Evolutionary conservation across 2,113 vertebrate genomes (phyloP), one percentile per base, ranked within the genome.

Genomic region (Tympanuchus pallidicinctus): DNA sequence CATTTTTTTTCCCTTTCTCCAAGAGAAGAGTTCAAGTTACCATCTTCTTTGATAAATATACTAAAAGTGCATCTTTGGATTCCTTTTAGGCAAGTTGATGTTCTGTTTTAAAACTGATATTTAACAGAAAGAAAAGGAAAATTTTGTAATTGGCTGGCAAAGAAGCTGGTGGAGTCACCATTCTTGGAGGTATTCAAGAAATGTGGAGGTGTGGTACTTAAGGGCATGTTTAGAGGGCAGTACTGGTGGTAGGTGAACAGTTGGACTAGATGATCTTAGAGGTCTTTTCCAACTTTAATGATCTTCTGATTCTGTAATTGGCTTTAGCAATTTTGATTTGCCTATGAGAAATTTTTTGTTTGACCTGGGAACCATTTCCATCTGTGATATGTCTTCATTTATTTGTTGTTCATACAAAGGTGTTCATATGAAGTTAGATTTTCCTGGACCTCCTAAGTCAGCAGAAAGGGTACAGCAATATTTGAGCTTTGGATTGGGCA

Each of bases 1-100:
- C 27, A 65, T 83, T 88, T 70, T 88, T 88, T 60, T 71, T 77
- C 13, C 63, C n/a, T 59, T 90, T 57, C 65, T 88, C 63, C 77
- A 80, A 80, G 89, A 93, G 86, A 2, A 60, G 80, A 93, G 87
- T 92, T 86, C 86, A 94, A 88, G 89, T 88, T 54, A 76, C 54
- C 60, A 12, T 67, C 47, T 78, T 72, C 94, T 74, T 42, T 73
- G 34, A 47, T 32, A 40, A 57, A 4, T 1, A 20, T 20, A 38
- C 67, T 82, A 70, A 56, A 59, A 91, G 66, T 52, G 8, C 38
- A 12, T 60, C 40, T 11, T 40, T 82, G 38, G 12, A 24, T 28
- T 93, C 16, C 0, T 13, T 40, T 21, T 50, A 90, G 54, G 48
- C 42, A 64, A 54, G 11, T 43, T 19, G 25, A 4, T 27, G 20